phyloP scores from a whole-genome alignment of 2,888 invertebrate genomes.

The Tanypteryx hageni region DNA sequence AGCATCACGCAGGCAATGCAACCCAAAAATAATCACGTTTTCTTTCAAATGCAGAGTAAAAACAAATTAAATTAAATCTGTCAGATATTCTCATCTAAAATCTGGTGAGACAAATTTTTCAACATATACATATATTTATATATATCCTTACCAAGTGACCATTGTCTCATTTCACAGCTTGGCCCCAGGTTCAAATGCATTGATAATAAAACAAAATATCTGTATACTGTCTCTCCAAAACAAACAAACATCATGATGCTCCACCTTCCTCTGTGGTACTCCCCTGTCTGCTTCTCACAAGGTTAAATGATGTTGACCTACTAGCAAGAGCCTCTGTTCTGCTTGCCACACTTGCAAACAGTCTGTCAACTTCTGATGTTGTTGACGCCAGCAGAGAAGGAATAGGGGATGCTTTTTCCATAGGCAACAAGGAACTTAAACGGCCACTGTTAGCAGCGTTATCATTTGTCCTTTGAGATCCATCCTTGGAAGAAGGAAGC shows the following conservation, averaged over 20 bases:
- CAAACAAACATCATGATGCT: conserved; percentile 66
- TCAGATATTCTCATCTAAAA: not conserved
- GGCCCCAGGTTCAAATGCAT: conserved; percentile 45
- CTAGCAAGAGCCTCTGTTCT: conserved; percentile 69
- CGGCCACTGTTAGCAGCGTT: not conserved
- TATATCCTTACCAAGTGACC: not conserved
- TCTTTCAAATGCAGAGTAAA: not conserved
- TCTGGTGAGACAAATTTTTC: not conserved
- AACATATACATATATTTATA: not conserved
- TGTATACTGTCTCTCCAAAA: not conserved
- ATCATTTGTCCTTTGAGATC: conserved; percentile 24
- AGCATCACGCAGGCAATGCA: not conserved
- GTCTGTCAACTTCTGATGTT: conserved; percentile 66
- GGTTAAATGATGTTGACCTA: conserved; percentile 68
- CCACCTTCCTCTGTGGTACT: conserved; percentile 68
- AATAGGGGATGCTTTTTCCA: not conserved
- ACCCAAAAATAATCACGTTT: not conserved
- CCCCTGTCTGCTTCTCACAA: conserved; percentile 68
- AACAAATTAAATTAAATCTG: conserved; percentile 38
- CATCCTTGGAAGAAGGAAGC: not conserved
- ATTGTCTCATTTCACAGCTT: not conserved
- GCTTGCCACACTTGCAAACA: conserved; percentile 68
- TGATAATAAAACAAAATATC: not conserved
- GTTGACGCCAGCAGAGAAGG: not conserved
- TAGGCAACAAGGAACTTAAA: conserved; percentile 29